Evolutionary conservation across 2,113 vertebrate genomes (phyloP).

Genomic region (Lutjanus erythropterus): DNA sequence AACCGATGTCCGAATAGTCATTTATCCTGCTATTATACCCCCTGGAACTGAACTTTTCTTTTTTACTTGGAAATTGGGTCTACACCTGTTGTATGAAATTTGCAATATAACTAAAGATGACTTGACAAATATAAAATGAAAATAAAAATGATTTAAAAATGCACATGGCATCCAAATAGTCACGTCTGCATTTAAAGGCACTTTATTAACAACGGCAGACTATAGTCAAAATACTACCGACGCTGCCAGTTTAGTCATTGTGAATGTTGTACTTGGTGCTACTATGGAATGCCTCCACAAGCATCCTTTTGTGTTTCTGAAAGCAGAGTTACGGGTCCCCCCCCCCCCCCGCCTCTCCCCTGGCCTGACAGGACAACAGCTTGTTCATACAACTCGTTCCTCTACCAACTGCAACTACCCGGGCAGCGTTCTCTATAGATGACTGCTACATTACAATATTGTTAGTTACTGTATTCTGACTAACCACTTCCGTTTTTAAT

Average conservation of each 20-base stretch:
- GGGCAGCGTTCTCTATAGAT: neutral
- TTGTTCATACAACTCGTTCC: conserved; percentile 26
- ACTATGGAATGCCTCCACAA: conserved; percentile 67
- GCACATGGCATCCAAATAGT: no score
- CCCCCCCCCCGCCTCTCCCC: neutral
- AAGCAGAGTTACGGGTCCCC: conserved; percentile 42
- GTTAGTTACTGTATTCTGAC: neutral
- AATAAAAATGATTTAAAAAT: no score
- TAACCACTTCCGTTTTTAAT: neutral
- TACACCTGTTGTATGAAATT: no score
- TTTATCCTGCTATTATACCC: no score
- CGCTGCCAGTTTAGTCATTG: conserved; percentile 26
- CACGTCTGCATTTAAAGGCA: conserved; percentile 9
- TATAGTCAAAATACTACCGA: neutral
- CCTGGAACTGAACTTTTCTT: neutral
- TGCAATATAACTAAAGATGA: no score
- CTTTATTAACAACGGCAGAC: conserved; percentile 5
- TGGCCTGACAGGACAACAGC: conserved; percentile 39
- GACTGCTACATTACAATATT: neutral
- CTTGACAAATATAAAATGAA: no score
- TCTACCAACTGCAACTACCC: neutral
- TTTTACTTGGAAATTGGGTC: no score
- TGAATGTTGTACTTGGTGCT: conserved; percentile 43
- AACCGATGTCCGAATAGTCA: no score
- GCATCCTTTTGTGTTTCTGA: conserved; percentile 71